Percentiles rank a stretch among this genome's conserved stretches.
These are phyloP conservation scores for Cephus nigrinus DNA, from an alignment of 2,888 invertebrate species.

Conservation along the genomic window DNA sequence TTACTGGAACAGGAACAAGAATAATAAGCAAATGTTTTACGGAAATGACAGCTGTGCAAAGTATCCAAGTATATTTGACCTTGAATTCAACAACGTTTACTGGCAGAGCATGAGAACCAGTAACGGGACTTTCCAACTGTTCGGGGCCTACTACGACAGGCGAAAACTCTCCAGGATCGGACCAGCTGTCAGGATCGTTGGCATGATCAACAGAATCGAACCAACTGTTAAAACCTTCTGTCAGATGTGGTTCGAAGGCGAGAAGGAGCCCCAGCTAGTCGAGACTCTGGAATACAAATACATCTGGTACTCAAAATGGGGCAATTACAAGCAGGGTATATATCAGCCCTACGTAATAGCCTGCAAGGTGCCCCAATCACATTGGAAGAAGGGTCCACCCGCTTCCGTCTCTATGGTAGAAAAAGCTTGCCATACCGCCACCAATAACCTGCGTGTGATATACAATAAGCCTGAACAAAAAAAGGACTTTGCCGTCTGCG, in stretches of 20 bases:
- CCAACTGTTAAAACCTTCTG: constrained; percentile 86
- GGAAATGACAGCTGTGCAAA: constrained; percentile 79
- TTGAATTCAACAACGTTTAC: constrained; percentile 93
- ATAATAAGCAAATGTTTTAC: constrained; percentile 52
- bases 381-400: constrained; percentile 78
- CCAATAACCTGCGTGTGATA: constrained; percentile 86
- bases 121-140: constrained; percentile 91
- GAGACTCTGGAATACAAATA: constrained; percentile 91
- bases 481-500: constrained; percentile 90
- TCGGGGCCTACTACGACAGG: constrained; percentile 89
- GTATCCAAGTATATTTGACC: constrained; percentile 88
- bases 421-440: constrained; percentile 85
- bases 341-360: constrained; percentile 92
- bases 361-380: constrained; percentile 83
- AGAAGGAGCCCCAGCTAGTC: constrained; percentile 83
- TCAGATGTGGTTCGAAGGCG: constrained; percentile 90
- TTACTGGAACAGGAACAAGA: constrained; percentile 85
- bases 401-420: constrained; percentile 89
- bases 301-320: constrained; percentile 95
- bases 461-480: constrained; percentile 79
- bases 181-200: constrained; percentile 85
- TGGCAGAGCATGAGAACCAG: constrained; percentile 88
- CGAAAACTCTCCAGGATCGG: constrained; percentile 82
- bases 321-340: constrained; percentile 90
- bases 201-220: constrained; percentile 90